Evolutionary conservation across 1,140 invertebrate species (phyloP).

Genomic region (Rhysida immarginata): DNA sequence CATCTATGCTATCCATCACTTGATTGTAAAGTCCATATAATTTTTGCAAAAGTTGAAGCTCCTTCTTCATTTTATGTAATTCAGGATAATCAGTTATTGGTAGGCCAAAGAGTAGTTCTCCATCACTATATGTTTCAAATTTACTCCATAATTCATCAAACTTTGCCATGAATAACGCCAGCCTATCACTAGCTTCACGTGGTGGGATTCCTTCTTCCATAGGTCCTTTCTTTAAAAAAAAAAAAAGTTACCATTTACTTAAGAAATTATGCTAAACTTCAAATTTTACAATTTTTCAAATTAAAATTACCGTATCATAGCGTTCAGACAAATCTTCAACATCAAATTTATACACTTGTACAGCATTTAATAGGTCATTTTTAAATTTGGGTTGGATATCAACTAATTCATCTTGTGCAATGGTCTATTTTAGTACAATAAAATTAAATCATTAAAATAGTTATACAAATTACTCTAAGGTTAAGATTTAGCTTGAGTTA

Average conservation of each 20-base stretch:
- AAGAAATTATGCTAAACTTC: background rate
- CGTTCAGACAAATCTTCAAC: background rate
- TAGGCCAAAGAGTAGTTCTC: constrained; percentile 83
- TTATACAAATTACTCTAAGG: background rate
- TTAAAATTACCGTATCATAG: background rate
- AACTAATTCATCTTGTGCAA: constrained; percentile 63
- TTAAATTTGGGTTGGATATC: constrained; percentile 44
- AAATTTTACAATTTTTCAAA: background rate
- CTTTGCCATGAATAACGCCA: constrained; percentile 75
- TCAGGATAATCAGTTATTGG: constrained; percentile 81
- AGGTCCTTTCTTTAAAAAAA: constrained; percentile 47
- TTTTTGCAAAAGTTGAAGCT: constrained; percentile 89
- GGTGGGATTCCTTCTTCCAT: constrained; percentile 82
- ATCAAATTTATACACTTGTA: background rate
- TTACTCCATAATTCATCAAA: constrained; percentile 92
- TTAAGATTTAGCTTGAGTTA: too few species aligned
- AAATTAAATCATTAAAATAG: background rate
- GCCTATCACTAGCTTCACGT: constrained; percentile 75
- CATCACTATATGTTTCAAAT: constrained; percentile 77
- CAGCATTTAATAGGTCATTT: background rate
- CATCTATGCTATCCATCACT: constrained; percentile 86
- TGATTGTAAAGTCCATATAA: constrained; percentile 91
- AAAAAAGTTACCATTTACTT: background rate
- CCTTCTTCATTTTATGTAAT: constrained; percentile 79
- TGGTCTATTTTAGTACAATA: background rate